Conservation (phyloP, 64 coral and sea anemone species). For the Porites lutea region DNA sequence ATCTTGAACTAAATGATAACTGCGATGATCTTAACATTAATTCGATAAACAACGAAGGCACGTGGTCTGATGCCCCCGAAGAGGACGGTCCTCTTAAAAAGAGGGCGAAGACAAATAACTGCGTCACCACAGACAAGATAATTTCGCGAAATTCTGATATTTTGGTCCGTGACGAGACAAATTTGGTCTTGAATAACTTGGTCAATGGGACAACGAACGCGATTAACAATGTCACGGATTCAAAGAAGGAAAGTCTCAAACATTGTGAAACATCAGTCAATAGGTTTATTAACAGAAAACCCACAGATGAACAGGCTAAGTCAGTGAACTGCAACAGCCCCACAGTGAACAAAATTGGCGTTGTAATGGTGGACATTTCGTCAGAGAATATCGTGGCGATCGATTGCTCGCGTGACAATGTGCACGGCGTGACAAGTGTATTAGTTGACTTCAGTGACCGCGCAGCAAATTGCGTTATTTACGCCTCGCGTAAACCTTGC, state of each 20-base stretch:
- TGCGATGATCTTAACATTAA: neutral
- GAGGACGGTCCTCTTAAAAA: neutral
- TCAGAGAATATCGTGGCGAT: conserved; percentile 58
- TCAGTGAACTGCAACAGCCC: neutral
- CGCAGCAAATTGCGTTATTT: conserved; percentile 18
- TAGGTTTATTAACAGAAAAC: neutral
- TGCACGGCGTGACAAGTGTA: conserved; percentile 57
- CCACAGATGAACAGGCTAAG: neutral
- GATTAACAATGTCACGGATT: neutral
- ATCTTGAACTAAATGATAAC: neutral
- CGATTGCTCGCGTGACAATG: conserved; percentile 65
- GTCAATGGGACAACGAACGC: neutral
- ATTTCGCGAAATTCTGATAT: neutral
- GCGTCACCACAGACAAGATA: neutral
- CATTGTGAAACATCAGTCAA: neutral
- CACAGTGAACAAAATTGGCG: conserved; percentile 49
- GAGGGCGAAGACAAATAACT: neutral
- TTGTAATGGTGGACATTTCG: conserved; percentile 38
- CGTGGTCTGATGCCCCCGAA: neutral
- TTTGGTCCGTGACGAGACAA: neutral
- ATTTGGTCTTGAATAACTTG: neutral
- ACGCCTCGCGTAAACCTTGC: conserved; percentile 77
- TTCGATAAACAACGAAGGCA: neutral
- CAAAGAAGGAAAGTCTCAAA: neutral
- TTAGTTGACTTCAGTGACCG: conserved; percentile 37